Evolutionary conservation across 2,888 invertebrate genomes (phyloP), one percentile per base, ranked within the genome.

Genomic region (Rhabditoides inermis): DNA sequence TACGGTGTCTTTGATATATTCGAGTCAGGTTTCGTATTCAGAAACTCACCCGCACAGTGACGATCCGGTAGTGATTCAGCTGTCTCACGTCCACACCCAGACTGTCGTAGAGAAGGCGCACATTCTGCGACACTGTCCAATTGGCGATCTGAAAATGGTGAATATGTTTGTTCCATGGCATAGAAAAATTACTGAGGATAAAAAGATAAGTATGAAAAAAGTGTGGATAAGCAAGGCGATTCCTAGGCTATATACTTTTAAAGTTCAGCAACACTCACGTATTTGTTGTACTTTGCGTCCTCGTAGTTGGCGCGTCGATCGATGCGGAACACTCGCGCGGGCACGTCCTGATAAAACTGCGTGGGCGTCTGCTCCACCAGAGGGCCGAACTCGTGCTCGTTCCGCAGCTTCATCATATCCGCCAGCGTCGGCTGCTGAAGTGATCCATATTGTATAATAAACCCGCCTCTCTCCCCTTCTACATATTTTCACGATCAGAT

Each of bases 221-320:
- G n/a, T n/a, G n/a, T n/a, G n/a, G n/a, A n/a, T n/a, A n/a, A n/a
- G n/a, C n/a, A n/a, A n/a, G n/a, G n/a, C n/a, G n/a, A n/a, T n/a
- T n/a, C n/a, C n/a, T n/a, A n/a, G n/a, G n/a, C n/a, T n/a, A n/a
- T n/a, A n/a, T n/a, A n/a, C n/a, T n/a, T n/a, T n/a, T n/a, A n/a
- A n/a, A n/a, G n/a, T n/a, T n/a, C 36, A n/a, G 6, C 15, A 22
- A 27, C 12, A 27, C 55, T 12, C 18, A 72, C 71, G 49, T 65
- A 53, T 59, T 74, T 74, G 49, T 66, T 69, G 48, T 61, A 65
- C 12, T 63, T 57, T 12, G 65, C 65, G 42, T 74, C 70, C 18
- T 66, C 65, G 15, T 64, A 53, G 12, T 57, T 51, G 25, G 42
- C 42, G 12, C 56, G 55, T 39, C 73, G 45, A 42, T 70, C 70